Evolutionary conservation across 1,140 invertebrate genomes (phyloP).

Genomic region (Heliconius himera): DNA sequence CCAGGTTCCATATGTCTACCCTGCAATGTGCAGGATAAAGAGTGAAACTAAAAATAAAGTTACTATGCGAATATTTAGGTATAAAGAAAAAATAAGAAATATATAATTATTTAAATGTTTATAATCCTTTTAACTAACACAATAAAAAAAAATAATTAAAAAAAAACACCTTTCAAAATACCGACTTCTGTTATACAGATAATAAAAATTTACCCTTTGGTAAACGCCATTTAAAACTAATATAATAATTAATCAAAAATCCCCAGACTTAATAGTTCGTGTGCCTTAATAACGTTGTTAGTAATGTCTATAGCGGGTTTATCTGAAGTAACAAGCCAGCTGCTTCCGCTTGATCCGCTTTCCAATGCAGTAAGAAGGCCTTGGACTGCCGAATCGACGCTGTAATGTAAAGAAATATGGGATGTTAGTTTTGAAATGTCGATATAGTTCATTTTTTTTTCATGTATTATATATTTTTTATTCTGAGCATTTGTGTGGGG

Average conservation of each 20-base stretch:
- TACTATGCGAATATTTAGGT: too few relatives aligned
- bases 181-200: background rate
- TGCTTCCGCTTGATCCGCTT: conserved; percentile 56
- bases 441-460: background rate
- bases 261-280: conserved; percentile 53
- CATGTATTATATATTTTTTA: too few relatives aligned
- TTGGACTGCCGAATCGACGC: conserved; percentile 56
- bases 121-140: background rate
- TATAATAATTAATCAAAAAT: conserved; percentile 32
- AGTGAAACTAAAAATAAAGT: too few relatives aligned
- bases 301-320: conserved; percentile 65
- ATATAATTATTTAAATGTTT: background rate
- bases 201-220: background rate
- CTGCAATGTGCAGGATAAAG: too few relatives aligned
- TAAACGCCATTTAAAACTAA: background rate
- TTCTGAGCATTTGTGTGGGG: too few relatives aligned
- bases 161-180: background rate
- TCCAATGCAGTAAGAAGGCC: conserved; percentile 60
- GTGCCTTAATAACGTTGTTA: conserved; percentile 54
- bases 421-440: background rate
- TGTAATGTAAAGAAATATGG: conserved; percentile 32
- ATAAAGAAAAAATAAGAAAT: background rate
- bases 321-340: conserved; percentile 61
- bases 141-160: background rate
- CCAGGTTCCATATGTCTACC: too few relatives aligned